A percentile compares a stretch with the other conserved stretches of the same genome.
Evolutionary conservation across 2,888 invertebrate genomes (phyloP).

Genomic region (Lapara coniferarum): DNA sequence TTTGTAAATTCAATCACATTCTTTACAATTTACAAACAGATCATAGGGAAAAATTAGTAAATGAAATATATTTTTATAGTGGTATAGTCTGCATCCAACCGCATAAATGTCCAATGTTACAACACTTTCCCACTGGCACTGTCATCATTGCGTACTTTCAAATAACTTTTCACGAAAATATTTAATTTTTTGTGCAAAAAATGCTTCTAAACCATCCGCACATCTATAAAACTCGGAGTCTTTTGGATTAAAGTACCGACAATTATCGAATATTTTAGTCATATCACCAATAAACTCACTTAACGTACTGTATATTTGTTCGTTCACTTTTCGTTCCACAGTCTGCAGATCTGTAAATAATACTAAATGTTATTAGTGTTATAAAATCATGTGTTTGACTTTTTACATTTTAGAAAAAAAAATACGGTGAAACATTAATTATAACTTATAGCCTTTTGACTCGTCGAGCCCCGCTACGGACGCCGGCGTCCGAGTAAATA

Average conservation of each 20-base stretch:
- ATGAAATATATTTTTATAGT: constrained; percentile 33
- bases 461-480: too few relatives aligned
- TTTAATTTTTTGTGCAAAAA: constrained; percentile 97
- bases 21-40: constrained; percentile 76
- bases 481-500: too few relatives aligned
- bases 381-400: not conserved
- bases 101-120: constrained; percentile 39
- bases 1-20: constrained; percentile 74
- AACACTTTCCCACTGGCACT: constrained; percentile 66
- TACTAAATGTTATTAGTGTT: not conserved
- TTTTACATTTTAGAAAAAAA: too few relatives aligned
- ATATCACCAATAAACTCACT: constrained; percentile 98
- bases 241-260: constrained; percentile 97
- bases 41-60: constrained; percentile 51
- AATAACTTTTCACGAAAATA: constrained; percentile 92
- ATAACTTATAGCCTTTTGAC: too few relatives aligned
- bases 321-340: constrained; percentile 93
- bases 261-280: constrained; percentile 99
- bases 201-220: constrained; percentile 97
- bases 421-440: too few relatives aligned
- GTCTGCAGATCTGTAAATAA: constrained; percentile 92
- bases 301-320: constrained; percentile 91
- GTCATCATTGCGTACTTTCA: constrained; percentile 82
- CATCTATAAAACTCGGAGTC: constrained; percentile 98
- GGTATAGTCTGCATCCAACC: constrained; percentile 39